phyloP scores from a whole-genome alignment of 2,797 vertebrate species.

The Lacerta viridis region DNA sequence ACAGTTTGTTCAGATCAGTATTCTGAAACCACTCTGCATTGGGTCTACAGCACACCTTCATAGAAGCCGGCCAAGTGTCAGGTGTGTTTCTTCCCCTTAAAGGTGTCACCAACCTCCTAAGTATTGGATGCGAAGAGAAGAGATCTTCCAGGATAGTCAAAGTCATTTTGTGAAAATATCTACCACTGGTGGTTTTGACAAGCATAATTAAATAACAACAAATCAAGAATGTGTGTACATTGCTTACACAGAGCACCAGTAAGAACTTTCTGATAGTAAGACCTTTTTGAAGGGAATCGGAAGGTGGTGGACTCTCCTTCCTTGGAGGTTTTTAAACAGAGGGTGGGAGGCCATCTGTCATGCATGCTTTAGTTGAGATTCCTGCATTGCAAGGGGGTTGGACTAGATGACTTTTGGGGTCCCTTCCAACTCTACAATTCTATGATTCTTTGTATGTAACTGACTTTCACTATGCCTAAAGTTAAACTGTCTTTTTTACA shows the following conservation, averaged over 20 bases:
- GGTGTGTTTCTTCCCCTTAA: not conserved
- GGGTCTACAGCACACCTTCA: not conserved
- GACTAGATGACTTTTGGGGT: too few species aligned
- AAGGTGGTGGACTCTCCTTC: too few species aligned
- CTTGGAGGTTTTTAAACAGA: too few species aligned
- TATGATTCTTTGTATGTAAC: too few species aligned
- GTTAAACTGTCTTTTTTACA: conserved; percentile 18
- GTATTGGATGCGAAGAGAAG: not conserved
- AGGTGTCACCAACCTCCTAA: too few species aligned
- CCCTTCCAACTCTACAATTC: too few species aligned
- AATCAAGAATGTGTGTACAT: not conserved
- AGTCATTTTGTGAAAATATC: not conserved
- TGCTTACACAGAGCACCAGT: not conserved
- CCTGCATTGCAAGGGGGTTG: too few species aligned
- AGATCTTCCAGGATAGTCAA: not conserved
- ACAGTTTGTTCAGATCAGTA: not conserved
- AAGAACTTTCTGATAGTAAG: too few species aligned
- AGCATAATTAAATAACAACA: conserved; percentile 10
- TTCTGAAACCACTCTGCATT: not conserved
- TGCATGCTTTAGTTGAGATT: too few species aligned
- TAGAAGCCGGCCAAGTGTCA: not conserved
- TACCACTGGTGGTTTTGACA: not conserved
- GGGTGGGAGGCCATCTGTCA: too few species aligned
- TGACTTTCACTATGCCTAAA: not conserved
- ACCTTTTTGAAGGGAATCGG: too few species aligned